A percentile compares a stretch with the other conserved stretches of the same genome.
Conservation (phyloP, 2,797 vertebrate genomes). For the Glossophaga mutica region DNA sequence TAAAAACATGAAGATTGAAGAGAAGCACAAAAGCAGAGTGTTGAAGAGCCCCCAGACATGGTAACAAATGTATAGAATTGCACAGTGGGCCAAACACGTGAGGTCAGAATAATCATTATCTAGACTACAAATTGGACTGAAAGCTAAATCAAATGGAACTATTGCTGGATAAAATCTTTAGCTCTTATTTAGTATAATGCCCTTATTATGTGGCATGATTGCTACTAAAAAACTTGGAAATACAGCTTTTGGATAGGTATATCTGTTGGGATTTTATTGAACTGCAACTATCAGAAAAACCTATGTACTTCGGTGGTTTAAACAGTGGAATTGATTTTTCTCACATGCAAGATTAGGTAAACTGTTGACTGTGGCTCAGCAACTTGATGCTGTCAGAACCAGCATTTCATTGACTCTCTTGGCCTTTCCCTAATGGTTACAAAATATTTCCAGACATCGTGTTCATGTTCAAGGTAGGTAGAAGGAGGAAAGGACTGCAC, state of each 20-base stretch:
- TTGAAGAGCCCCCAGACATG: not conserved
- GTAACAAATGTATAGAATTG: not conserved
- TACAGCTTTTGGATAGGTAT: not conserved
- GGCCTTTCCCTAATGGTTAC: not conserved
- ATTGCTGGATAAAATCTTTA: not conserved
- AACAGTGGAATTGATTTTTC: not conserved
- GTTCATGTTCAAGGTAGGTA: not conserved
- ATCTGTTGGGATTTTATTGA: not conserved
- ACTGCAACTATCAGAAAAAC: not conserved
- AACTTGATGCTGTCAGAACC: not conserved
- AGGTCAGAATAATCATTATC: not conserved
- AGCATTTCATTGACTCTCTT: not conserved
- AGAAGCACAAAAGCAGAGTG: not conserved
- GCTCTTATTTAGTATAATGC: not conserved
- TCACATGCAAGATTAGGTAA: not conserved
- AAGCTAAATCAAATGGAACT: not conserved
- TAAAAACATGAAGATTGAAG: not conserved
- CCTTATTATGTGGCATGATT: not conserved
- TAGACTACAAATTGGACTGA: not conserved
- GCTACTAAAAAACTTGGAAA: not conserved
- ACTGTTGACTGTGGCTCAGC: not conserved
- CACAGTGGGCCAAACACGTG: not conserved
- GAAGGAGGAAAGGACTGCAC: not conserved
- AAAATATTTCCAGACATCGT: not conserved
- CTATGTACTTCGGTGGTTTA: not conserved